phyloP scores from a whole-genome alignment of 2,888 invertebrate genomes.

The Drosophila aldrichi region DNA sequence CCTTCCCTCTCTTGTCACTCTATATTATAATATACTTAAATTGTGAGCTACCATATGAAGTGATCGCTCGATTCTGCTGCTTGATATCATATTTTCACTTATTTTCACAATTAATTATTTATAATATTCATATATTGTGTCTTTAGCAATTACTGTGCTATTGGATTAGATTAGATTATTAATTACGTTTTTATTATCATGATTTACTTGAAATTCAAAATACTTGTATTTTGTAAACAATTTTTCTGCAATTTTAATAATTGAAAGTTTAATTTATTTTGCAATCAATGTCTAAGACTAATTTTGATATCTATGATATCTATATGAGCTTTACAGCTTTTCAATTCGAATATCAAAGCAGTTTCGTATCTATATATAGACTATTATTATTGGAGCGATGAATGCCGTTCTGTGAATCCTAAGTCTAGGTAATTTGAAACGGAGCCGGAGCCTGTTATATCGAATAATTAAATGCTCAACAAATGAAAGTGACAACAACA shows the following conservation, averaged over 20 bases:
- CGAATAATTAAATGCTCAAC: constrained; percentile 61
- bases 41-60: constrained; percentile 1
- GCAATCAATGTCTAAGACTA: too few species aligned
- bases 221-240: too few species aligned
- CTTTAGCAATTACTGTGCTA: too few species aligned
- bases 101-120: too few species aligned
- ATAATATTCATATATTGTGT: too few species aligned
- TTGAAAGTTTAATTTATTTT: too few species aligned
- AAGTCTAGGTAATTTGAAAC: constrained; percentile 43
- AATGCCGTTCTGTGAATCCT: background rate
- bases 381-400: background rate
- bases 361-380: background rate
- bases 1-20: background rate
- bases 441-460: constrained; percentile 36
- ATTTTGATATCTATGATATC: too few species aligned
- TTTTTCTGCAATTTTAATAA: too few species aligned
- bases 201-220: too few species aligned
- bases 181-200: too few species aligned
- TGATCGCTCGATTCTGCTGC: background rate
- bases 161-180: too few species aligned
- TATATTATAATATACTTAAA: background rate
- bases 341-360: background rate
- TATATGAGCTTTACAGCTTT: too few species aligned
- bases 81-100: background rate
- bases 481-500: constrained; percentile 29